phyloP scores from a whole-genome alignment of 1,140 invertebrate species.

The Zaprionus ghesquierei region DNA sequence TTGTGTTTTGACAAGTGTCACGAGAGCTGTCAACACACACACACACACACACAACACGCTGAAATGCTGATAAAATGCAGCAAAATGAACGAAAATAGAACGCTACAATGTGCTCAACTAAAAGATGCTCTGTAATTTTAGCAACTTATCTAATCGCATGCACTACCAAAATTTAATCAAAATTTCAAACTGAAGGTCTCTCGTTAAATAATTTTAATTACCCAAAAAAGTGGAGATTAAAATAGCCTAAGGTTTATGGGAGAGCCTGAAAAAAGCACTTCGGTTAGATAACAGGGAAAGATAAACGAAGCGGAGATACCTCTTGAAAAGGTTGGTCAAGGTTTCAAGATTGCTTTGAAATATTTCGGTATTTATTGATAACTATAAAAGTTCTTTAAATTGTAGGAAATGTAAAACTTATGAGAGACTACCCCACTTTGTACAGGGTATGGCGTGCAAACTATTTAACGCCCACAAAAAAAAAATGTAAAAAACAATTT shows the following conservation, averaged over 20 bases:
- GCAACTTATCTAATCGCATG: neutral
- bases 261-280: neutral
- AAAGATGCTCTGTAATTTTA: slow-evolving; percentile 11
- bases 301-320: neutral
- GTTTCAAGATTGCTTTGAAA: neutral
- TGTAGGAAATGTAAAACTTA: neutral
- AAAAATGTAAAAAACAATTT: slow-evolving; percentile 1
- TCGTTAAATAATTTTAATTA: neutral
- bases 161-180: neutral
- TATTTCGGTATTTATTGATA: neutral
- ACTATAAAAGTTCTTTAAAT: no score
- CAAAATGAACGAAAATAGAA: neutral
- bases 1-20: slow-evolving; percentile 72
- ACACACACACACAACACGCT: no score
- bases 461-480: slow-evolving; percentile 47
- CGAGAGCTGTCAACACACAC: slow-evolving; percentile 61
- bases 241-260: neutral
- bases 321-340: neutral
- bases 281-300: neutral
- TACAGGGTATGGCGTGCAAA: slow-evolving; percentile 9
- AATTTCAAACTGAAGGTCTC: neutral
- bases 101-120: neutral
- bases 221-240: neutral
- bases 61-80: slow-evolving; percentile 36
- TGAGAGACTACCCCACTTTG: neutral